Percentiles rank a stretch among this genome's conserved stretches.
These are phyloP conservation scores for Bombus balteatus DNA, from an alignment of 1,140 invertebrate genomes.

Conservation along the genomic window DNA sequence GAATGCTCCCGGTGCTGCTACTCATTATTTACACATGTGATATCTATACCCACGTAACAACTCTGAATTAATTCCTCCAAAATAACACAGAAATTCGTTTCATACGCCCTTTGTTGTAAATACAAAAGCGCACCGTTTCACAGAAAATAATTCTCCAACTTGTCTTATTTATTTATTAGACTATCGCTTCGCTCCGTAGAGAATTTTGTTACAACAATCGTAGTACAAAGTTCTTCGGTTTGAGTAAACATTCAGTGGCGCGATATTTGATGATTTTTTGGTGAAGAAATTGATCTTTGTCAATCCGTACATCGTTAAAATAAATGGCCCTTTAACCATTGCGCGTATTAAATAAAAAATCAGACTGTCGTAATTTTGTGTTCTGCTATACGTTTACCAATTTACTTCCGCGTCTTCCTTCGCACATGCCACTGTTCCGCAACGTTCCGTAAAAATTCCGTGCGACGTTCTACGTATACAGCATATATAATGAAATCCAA, in stretches of 20 bases:
- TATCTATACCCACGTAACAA: neutral
- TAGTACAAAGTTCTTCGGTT: neutral
- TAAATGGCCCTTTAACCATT: no score
- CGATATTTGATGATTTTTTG: neutral
- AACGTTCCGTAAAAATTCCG: no score
- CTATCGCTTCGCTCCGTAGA: no score
- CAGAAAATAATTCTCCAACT: neutral
- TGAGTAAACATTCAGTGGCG: neutral
- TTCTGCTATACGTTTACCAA: no score
- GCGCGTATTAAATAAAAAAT: neutral
- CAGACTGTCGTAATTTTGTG: neutral
- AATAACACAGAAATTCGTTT: neutral
- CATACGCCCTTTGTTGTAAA: neutral
- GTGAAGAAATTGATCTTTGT: neutral
- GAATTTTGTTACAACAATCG: neutral
- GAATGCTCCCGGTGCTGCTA: constrained; percentile 21
- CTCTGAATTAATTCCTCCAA: neutral
- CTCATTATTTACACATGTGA: constrained; percentile 44
- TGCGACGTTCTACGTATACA: no score
- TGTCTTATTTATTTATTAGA: neutral
- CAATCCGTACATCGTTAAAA: no score
- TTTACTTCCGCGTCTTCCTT: no score
- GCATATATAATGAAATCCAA: no score
- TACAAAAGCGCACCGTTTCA: neutral
- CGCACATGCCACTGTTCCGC: no score